Evolutionary conservation across 2,888 invertebrate species (phyloP).

Genomic region (Sarcophaga rosellei): DNA sequence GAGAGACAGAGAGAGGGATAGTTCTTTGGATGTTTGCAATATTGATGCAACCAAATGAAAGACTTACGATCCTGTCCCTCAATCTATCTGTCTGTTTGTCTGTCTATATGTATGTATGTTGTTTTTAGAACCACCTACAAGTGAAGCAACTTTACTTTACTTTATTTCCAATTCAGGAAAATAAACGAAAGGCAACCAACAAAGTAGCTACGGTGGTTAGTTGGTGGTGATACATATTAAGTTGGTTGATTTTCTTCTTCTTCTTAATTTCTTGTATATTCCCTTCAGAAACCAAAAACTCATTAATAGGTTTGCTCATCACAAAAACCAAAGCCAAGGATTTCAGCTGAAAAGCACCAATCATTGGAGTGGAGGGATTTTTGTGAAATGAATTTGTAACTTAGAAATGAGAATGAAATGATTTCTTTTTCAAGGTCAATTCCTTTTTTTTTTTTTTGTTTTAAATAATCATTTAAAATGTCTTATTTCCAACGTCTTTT

Average conservation of each 20-base stretch:
- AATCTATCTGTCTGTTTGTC: not conserved
- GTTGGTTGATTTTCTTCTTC: not conserved
- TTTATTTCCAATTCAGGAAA: slow-evolving; percentile 11
- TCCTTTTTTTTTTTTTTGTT: slow-evolving; percentile 3
- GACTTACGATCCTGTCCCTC: slow-evolving; percentile 2
- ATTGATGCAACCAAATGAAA: slow-evolving; percentile 39
- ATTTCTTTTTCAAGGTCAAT: slow-evolving; percentile 7
- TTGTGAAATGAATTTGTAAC: not conserved
- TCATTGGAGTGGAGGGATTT: no score
- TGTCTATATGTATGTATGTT: slow-evolving; percentile 28
- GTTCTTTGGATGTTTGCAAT: not conserved
- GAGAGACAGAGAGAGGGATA: not conserved
- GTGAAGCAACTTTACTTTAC: slow-evolving; percentile 57
- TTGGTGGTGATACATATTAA: slow-evolving; percentile 59
- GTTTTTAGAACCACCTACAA: slow-evolving; percentile 66
- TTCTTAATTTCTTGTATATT: not conserved
- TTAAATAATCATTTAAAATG: slow-evolving; percentile 42
- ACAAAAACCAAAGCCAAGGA: slow-evolving; percentile 34
- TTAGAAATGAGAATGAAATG: slow-evolving; percentile 27
- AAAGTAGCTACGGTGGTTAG: slow-evolving; percentile 58
- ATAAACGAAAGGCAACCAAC: not conserved
- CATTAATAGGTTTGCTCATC: slow-evolving; percentile 43
- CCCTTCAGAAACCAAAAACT: not conserved
- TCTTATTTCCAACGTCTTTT: slow-evolving; percentile 31
- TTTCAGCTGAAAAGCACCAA: slow-evolving; percentile 22